These are phyloP conservation scores for Acanthopleura granulata DNA, from an alignment of 2,888 invertebrate genomes.

Conservation along the genomic window DNA sequence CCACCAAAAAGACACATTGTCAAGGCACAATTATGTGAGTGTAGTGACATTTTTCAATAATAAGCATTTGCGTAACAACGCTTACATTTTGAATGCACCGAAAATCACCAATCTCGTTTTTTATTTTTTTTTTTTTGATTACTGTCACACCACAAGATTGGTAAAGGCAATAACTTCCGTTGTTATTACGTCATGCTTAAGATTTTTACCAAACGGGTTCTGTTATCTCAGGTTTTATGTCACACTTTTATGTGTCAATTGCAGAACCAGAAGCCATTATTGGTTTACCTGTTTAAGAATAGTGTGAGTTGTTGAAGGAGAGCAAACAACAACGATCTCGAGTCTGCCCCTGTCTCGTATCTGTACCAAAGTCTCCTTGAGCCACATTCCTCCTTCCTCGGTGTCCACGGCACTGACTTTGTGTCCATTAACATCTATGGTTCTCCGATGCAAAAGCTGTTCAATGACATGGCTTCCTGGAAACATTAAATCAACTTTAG, in stretches of 20 bases:
- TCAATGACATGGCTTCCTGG: conserved; percentile 45
- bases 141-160: no score
- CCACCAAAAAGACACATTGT: no score
- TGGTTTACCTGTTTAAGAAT: conserved; percentile 29
- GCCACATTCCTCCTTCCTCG: neutral
- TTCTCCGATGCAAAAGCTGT: conserved; percentile 31
- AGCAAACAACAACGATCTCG: conserved; percentile 20
- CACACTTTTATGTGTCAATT: conserved; percentile 35
- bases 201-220: no score
- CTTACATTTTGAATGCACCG: no score
- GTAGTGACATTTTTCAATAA: no score
- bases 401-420: conserved; percentile 29
- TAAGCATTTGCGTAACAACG: no score
- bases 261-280: conserved; percentile 59
- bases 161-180: no score
- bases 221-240: no score
- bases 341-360: neutral
- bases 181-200: no score
- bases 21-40: no score
- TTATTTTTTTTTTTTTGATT: no score
- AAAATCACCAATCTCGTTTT: no score
- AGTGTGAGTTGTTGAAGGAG: neutral
- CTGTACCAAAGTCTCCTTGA: neutral
- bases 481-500: conserved; percentile 2
- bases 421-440: conserved; percentile 46